Conservation (phyloP, 23 tunicate genomes). For the Ascidia mentula region DNA sequence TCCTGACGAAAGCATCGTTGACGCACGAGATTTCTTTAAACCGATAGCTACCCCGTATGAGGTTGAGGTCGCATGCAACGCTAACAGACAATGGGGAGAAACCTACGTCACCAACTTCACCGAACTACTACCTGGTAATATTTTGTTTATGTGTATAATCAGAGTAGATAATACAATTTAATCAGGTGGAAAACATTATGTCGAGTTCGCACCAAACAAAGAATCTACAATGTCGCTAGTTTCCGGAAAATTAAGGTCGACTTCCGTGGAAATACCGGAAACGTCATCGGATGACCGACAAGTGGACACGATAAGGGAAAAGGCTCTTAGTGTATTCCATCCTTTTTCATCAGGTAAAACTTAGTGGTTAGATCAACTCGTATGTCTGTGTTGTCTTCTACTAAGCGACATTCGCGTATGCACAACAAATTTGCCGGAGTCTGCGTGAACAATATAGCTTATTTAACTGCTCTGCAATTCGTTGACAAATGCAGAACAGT, state of each 20-base stretch:
- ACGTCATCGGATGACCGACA: background rate
- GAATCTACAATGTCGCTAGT: conserved; percentile 54
- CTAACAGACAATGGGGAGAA: conserved; percentile 66
- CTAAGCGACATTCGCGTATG: no score
- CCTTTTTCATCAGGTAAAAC: conserved; percentile 75
- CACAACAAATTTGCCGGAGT: no score
- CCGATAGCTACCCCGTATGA: conserved; percentile 93
- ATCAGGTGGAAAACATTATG: conserved; percentile 61
- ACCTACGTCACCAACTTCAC: conserved; percentile 64
- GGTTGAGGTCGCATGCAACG: conserved; percentile 83
- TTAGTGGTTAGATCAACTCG: no score
- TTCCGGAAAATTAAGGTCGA: conserved; percentile 39
- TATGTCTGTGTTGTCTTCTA: no score
- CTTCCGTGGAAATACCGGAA: background rate
- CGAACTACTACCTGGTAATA: conserved; percentile 73
- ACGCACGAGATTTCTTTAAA: conserved; percentile 62
- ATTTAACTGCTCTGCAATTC: no score
- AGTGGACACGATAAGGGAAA: conserved; percentile 39
- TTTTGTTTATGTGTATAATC: no score
- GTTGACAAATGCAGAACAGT: no score
- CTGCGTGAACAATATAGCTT: no score
- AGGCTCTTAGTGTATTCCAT: conserved; percentile 60
- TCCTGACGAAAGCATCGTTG: conserved; percentile 73
- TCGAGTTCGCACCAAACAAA: conserved; percentile 50
- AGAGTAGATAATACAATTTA: no score